Evolutionary conservation across 2,113 vertebrate genomes (phyloP).

Genomic region (Takifugu bimaculatus): DNA sequence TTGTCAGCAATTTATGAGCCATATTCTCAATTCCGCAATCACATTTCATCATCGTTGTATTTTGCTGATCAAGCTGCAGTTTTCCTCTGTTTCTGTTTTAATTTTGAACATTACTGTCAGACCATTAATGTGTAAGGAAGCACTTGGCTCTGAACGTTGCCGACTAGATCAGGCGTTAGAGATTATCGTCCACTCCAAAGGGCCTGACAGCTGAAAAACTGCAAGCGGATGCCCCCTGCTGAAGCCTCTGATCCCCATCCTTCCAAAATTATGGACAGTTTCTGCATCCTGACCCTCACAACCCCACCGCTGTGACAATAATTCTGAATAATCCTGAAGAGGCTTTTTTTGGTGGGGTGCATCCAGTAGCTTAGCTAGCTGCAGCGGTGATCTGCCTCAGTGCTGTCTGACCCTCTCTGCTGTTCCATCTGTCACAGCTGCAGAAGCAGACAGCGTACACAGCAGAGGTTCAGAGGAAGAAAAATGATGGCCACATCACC

Average conservation of each 20-base stretch:
- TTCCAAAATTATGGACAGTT: constrained; percentile 4
- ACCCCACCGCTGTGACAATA: no score
- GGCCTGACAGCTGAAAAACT: neutral
- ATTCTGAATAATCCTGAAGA: no score
- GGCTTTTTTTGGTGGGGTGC: no score
- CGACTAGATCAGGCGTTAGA: no score
- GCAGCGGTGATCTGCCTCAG: neutral
- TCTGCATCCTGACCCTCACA: no score
- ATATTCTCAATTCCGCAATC: neutral
- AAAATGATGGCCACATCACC: constrained; percentile 68
- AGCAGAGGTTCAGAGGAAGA: neutral
- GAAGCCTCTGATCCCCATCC: constrained; percentile 25
- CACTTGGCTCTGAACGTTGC: no score
- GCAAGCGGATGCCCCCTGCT: constrained; percentile 23
- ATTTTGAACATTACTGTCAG: no score
- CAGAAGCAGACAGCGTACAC: neutral
- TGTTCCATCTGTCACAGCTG: constrained; percentile 10
- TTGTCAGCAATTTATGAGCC: neutral
- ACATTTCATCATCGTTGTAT: neutral
- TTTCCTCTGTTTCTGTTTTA: no score
- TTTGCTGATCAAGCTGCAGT: no score
- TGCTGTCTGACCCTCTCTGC: neutral
- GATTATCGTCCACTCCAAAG: constrained; percentile 9
- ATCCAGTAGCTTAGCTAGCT: no score
- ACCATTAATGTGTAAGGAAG: no score